phyloP scores from a whole-genome alignment of 2,888 invertebrate genomes.

The Hirtodrosophila cameraria region DNA sequence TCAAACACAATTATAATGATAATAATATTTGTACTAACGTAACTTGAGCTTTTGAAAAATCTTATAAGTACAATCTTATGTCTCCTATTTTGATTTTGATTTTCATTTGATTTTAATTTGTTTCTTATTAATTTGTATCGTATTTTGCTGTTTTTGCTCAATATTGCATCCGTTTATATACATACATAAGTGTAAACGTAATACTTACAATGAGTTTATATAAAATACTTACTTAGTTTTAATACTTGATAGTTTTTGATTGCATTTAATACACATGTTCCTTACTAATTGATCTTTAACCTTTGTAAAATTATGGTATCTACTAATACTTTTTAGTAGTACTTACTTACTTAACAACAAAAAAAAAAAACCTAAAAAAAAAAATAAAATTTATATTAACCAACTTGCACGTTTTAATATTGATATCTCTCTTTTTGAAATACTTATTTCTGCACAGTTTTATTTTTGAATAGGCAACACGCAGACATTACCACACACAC shows the following conservation, averaged over 20 bases:
- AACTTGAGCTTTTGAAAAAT: constrained; percentile 37
- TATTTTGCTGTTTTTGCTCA: constrained; percentile 42
- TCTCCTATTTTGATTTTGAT: constrained; percentile 23
- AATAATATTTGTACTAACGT: constrained; percentile 51
- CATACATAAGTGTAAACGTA: constrained; percentile 33
- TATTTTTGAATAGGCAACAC: constrained; percentile 41
- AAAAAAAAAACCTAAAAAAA: too few species aligned
- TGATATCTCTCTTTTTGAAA: constrained; percentile 43
- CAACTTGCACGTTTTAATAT: constrained; percentile 72
- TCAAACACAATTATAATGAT: constrained; percentile 33
- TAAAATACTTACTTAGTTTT: constrained; percentile 25
- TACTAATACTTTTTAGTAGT: constrained; percentile 33
- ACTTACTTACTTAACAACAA: constrained; percentile 39
- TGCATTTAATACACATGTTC: constrained; percentile 55
- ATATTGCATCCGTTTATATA: constrained; percentile 39
- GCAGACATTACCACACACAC: constrained; percentile 18
- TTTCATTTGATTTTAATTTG: constrained; percentile 27
- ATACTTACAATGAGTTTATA: constrained; percentile 47
- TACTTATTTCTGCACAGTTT: constrained; percentile 45
- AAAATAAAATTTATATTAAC: constrained; percentile 67
- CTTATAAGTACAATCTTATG: constrained; percentile 7
- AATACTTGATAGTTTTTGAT: constrained; percentile 38
- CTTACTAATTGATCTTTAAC: constrained; percentile 76
- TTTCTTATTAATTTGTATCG: constrained; percentile 45
- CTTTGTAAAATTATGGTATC: constrained; percentile 49